These are phyloP conservation scores for Capreolus pygargus DNA, from an alignment of 2,113 vertebrate species.

Conservation along the genomic window DNA sequence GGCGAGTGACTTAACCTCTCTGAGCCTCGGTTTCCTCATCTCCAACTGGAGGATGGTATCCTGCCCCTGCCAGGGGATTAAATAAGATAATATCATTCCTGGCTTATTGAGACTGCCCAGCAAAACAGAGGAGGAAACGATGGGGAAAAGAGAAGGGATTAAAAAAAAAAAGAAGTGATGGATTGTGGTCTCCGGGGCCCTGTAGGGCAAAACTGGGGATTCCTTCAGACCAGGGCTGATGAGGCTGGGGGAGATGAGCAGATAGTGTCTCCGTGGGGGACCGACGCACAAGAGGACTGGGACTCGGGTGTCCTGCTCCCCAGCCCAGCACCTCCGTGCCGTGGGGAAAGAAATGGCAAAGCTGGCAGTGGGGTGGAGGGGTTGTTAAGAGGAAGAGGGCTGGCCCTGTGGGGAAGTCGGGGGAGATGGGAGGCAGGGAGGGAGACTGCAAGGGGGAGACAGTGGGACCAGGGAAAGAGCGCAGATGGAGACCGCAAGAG, in stretches of 20 bases:
- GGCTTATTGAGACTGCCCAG: neutral
- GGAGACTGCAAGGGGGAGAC: neutral
- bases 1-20: neutral
- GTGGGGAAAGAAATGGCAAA: fast-evolving
- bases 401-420: neutral
- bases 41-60: neutral
- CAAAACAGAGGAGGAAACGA: neutral
- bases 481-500: neutral
- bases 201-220: fast-evolving
- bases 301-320: too few species aligned
- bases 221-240: fast-evolving
- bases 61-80: neutral
- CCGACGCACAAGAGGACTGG: fast-evolving
- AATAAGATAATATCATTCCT: neutral
- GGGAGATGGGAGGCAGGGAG: neutral
- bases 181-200: neutral
- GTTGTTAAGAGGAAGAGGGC: neutral
- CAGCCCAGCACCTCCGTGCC: neutral
- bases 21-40: neutral
- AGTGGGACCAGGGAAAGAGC: too few species aligned
- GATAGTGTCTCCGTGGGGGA: fast-evolving
- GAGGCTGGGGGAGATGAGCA: neutral
- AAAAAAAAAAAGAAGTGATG: neutral
- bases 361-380: too few species aligned
- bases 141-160: neutral